Evolutionary conservation across 2,888 invertebrate species (phyloP), one percentile per base, ranked within the genome.

Genomic region (Galerucella nymphaeae): DNA sequence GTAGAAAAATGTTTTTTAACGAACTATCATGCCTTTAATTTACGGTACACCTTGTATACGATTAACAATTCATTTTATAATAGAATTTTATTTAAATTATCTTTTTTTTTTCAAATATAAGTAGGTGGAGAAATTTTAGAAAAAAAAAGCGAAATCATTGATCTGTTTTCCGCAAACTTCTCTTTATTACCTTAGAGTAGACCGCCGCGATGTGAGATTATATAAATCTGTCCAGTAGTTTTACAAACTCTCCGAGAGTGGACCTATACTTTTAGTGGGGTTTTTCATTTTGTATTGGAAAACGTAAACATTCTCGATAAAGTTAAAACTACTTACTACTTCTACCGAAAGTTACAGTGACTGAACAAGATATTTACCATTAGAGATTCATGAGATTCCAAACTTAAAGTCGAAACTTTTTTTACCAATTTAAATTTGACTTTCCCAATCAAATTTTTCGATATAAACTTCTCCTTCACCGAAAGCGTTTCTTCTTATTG

Each of bases 391-490:
- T 80, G 82, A 81, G 81, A 80, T 82, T 81, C 81, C 78, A 79
- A 82, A 83, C 81, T 81, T 78, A 78, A 81, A 81, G 78, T 81
- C 81, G 80, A 81, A 82, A 82, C 81, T 82, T 82, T 65, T 59
- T 45, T 79, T 80, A 75, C 72, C 63, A 79, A 81, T 80, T 81
- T 79, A 74, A 69, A 74, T 78, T 79, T 76, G 80, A 81, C 81
- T 82, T 82, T 75, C 13, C 77, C 78, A 81, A 79, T 81, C 78
- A 79, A 78, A 83, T 80, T 77, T 76, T 73, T 80, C 79, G 77
- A 80, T 82, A 81, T 81, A 59, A 61, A 59, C 80, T 79, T 76
- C 8, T 30, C 6, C 30, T 1, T 30, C 30, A 5, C 30, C 30
- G 30, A 8, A 30, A 5, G 30, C 30, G 30, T 8, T 30, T 30